Percentiles rank a stretch among this genome's conserved stretches.
Conservation (phyloP, 1,140 invertebrate species). For the Apis florea region DNA sequence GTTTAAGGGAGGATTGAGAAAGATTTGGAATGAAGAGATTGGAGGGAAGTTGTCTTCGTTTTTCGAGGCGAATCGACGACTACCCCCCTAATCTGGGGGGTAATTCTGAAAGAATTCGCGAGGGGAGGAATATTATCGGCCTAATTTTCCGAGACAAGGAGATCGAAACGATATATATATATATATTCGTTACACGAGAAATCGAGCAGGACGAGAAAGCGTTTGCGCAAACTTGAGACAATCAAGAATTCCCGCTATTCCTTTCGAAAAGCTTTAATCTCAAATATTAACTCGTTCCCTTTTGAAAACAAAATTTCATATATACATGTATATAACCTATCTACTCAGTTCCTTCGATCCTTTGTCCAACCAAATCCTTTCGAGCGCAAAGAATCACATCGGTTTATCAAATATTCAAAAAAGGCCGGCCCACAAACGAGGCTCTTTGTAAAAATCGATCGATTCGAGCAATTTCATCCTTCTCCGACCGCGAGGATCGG, state of each 20-base stretch:
- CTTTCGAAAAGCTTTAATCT: constrained; percentile 29
- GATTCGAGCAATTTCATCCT: background rate
- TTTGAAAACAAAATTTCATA: constrained; percentile 28
- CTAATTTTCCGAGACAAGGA: background rate
- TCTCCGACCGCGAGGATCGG: too few species aligned
- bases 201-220: background rate
- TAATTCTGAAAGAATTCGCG: background rate
- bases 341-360: background rate
- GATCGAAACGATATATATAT: background rate
- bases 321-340: background rate
- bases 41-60: background rate
- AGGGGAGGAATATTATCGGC: background rate
- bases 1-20: background rate
- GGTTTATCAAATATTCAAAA: background rate
- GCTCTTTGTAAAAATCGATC: background rate
- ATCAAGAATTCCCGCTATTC: background rate
- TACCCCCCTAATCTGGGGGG: background rate
- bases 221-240: background rate
- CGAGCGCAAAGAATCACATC: background rate
- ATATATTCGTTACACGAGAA: background rate
- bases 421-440: background rate
- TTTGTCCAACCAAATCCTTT: constrained; percentile 13
- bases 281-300: constrained; percentile 41
- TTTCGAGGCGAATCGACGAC: background rate
- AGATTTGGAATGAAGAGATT: background rate